Conservation (phyloP, 2,888 invertebrate species). For the Nephrotoma appendiculata region DNA sequence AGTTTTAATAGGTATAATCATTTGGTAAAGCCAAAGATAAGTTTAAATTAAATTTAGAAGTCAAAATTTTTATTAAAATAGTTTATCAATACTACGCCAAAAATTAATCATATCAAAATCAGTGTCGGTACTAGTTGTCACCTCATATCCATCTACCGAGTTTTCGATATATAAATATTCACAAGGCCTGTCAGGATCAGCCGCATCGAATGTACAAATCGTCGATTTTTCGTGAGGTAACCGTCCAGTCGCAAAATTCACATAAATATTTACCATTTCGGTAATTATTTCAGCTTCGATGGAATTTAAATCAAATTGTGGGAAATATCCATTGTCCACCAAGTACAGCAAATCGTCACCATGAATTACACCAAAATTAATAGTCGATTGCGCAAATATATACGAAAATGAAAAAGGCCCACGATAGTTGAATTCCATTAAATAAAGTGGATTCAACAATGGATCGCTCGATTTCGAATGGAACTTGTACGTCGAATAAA, state of each 20-base stretch:
- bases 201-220: background rate
- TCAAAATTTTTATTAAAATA: background rate
- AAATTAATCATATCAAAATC: background rate
- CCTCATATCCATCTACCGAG: background rate
- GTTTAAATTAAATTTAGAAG: too few relatives aligned
- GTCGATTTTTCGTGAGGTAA: background rate
- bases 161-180: background rate
- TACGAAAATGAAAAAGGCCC: background rate
- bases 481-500: constrained; percentile 26
- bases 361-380: background rate
- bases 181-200: background rate
- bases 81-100: background rate
- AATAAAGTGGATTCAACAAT: constrained; percentile 28
- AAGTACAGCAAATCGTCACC: background rate
- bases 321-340: background rate
- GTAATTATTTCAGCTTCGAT: background rate
- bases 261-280: background rate
- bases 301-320: background rate
- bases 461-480: constrained; percentile 17
- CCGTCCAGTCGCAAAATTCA: background rate
- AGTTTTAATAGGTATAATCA: too few relatives aligned
- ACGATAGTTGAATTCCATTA: constrained; percentile 24
- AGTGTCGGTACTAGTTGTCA: background rate
- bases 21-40: too few relatives aligned
- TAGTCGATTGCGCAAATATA: background rate